Base-by-base conservation (phyloP, 2,113 vertebrate genomes). In the Colinus virginianus region DNA sequence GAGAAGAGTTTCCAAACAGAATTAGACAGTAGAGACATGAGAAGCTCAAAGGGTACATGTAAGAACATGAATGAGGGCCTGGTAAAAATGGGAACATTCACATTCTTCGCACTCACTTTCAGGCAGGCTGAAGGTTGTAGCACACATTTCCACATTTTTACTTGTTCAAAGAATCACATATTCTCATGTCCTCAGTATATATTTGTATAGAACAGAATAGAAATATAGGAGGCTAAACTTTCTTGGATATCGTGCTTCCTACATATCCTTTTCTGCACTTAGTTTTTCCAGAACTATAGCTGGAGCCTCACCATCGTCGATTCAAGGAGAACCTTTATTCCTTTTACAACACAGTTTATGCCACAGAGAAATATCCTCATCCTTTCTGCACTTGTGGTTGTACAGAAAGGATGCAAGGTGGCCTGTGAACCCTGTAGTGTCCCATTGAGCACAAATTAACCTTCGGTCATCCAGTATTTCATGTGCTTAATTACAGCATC, bases 281-380 rank as follows among this genome's bases (percentile, higher is more conserved):
- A 78, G 17, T 30, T 45, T 72, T 76, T 34, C 53, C 40, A 23
- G 8, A 59, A 4, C 26, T 45, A 6, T 8, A 49, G 7, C 0
- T 63, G 34, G 21, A 12, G 11, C 8, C 34, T 82, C 59, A 36
- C 8, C 43, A 46, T 42, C 6, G 21, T 8, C 0, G 1, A 75
- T 16, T 45, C 23, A 45, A 23, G 18, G 16, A 25, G 7, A 40
- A 28, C 58, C 49, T 61, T 72, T 68, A 30, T 2, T 4, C 14
- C 5, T 34, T 74, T 51, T 28, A 4, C 16, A 56, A 25, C 36
- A 49, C 64, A 53, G 26, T 43, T 38, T 71, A 43, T 51, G 19
- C 16, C 62, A 51, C 2, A 6, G 8, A 2, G 1, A 48, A 69
- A 23, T 5, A 30, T 2, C 7, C 17, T 76, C 2, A 1, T 10